Evolutionary conservation across 2,888 invertebrate species (phyloP).

Genomic region (Trimorus sp.): DNA sequence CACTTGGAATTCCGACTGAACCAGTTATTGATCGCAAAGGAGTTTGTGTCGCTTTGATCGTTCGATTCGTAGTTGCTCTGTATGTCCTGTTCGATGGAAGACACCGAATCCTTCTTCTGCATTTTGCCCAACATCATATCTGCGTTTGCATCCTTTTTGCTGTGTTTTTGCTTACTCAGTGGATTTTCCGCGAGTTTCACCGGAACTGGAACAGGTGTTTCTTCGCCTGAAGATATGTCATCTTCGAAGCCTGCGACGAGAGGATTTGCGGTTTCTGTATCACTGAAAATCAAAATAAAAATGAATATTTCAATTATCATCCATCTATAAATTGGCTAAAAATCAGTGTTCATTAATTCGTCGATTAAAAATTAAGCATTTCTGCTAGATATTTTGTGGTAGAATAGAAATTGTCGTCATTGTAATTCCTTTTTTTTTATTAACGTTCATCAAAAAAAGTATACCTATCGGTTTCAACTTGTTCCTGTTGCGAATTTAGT

Average conservation of each 20-base stretch:
- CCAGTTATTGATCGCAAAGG: slow-evolving; percentile 84
- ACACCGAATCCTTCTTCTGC: slow-evolving; percentile 76
- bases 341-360: too few species aligned
- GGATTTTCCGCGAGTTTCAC: slow-evolving; percentile 77
- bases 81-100: slow-evolving; percentile 79
- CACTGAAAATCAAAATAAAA: slow-evolving; percentile 81
- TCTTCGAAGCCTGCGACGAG: slow-evolving; percentile 92
- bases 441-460: too few species aligned
- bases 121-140: slow-evolving; percentile 70
- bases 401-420: too few species aligned
- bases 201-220: slow-evolving; percentile 75
- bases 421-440: too few species aligned
- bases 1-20: slow-evolving; percentile 86
- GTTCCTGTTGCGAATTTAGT: slow-evolving; percentile 80
- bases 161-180: slow-evolving; percentile 77
- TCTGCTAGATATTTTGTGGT: too few species aligned
- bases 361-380: too few species aligned
- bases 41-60: slow-evolving; percentile 73
- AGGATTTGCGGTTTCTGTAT: slow-evolving; percentile 89
- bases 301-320: too few species aligned
- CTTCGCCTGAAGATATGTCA: slow-evolving; percentile 89
- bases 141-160: slow-evolving; percentile 74
- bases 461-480: slow-evolving; percentile 84
- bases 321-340: too few species aligned
- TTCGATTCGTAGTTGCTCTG: slow-evolving; percentile 71